Evolutionary conservation across 2,888 invertebrate species (phyloP).

Genomic region (Zhengitettix transpicula): DNA sequence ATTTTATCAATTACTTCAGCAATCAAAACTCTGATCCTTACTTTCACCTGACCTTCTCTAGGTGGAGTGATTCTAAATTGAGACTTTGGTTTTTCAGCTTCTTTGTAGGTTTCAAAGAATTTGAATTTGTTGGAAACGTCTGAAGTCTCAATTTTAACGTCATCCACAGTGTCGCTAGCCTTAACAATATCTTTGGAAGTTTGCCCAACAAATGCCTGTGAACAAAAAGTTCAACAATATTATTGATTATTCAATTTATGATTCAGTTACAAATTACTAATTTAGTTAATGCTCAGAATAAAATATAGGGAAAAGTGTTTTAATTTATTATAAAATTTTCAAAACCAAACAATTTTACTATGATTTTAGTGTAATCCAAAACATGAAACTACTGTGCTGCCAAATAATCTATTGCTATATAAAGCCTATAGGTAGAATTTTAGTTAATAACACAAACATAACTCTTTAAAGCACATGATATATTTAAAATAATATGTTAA

Average conservation of each 20-base stretch:
- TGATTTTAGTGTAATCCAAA: no score
- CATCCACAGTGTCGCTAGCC: constrained; percentile 53
- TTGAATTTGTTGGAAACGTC: constrained; percentile 75
- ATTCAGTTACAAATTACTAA: no score
- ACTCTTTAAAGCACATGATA: neutral
- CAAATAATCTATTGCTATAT: no score
- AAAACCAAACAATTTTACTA: no score
- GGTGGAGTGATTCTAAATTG: constrained; percentile 81
- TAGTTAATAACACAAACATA: no score
- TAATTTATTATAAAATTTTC: no score
- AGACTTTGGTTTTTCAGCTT: constrained; percentile 47
- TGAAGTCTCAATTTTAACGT: constrained; percentile 61
- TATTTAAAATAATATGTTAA: neutral
- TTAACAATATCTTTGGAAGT: constrained; percentile 50
- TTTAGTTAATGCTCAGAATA: no score
- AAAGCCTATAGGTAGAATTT: no score
- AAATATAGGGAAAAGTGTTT: constrained; percentile 20
- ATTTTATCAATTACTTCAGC: neutral
- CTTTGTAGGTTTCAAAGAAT: constrained; percentile 78
- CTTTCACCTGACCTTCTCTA: constrained; percentile 56
- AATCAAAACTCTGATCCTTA: constrained; percentile 16
- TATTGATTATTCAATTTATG: no score
- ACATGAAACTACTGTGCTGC: no score
- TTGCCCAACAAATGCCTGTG: constrained; percentile 26
- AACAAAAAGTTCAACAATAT: no score